phyloP scores from a whole-genome alignment of 2,888 invertebrate genomes.

The Laspeyria flexula region DNA sequence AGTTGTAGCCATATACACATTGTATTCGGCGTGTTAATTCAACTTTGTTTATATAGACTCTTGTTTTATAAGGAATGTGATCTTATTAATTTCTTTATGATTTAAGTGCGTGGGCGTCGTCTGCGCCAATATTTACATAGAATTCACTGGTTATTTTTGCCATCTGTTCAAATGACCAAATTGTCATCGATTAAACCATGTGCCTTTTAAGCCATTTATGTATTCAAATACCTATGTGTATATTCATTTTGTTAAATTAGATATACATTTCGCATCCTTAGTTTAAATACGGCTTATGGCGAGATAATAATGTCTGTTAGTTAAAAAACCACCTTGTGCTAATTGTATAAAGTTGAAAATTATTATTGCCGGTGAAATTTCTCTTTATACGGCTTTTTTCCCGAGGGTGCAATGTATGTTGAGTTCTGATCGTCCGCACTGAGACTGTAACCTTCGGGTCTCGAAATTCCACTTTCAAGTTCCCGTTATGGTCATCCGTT shows the following conservation, averaged over 20 bases:
- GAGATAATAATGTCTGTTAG: no score
- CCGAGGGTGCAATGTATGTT: no score
- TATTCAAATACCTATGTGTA: no score
- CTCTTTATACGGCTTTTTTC: no score
- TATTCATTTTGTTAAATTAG: no score
- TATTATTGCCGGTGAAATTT: no score
- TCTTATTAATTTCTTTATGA: slow-evolving; percentile 6
- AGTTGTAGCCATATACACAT: slow-evolving; percentile 10
- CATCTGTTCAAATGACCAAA: slow-evolving; percentile 23
- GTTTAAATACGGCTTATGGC: no score
- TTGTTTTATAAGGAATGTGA: slow-evolving; percentile 2
- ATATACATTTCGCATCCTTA: no score
- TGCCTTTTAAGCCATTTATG: no score
- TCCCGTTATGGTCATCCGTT: slow-evolving; percentile 53
- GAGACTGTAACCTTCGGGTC: slow-evolving; percentile 31
- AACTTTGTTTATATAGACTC: background rate
- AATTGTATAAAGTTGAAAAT: no score
- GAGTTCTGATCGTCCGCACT: slow-evolving; percentile 6
- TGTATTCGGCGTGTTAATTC: slow-evolving; percentile 6
- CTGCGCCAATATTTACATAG: slow-evolving; percentile 10
- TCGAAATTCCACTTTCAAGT: slow-evolving; percentile 53
- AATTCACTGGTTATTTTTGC: slow-evolving; percentile 1
- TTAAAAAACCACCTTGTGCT: no score
- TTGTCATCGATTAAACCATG: background rate
- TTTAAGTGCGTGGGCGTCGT: background rate